phyloP scores from a whole-genome alignment of 2,113 vertebrate species.

The Myotis brandtii region DNA sequence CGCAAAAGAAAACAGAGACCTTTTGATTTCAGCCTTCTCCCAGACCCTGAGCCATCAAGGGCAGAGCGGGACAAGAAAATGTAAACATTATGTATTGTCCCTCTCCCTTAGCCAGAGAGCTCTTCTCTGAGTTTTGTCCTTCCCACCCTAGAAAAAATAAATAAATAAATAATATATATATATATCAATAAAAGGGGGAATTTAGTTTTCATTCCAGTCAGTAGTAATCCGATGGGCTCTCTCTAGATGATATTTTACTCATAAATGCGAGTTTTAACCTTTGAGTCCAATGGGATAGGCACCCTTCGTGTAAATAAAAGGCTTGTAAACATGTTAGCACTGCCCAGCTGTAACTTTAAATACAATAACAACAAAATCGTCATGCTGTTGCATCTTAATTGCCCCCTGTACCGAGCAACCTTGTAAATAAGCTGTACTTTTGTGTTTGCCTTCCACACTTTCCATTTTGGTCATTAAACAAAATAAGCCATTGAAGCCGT shows the following conservation, averaged over 20 bases:
- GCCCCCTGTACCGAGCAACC: constrained; percentile 34
- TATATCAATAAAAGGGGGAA: background rate
- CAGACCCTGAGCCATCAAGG: constrained; percentile 65
- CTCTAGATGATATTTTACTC: constrained; percentile 67
- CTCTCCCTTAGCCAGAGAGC: constrained; percentile 57
- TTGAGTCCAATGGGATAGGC: constrained; percentile 49
- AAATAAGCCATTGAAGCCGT: constrained; percentile 49
- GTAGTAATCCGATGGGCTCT: constrained; percentile 18
- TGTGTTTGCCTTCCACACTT: constrained; percentile 54
- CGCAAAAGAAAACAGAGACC: constrained; percentile 85
- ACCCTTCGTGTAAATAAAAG: background rate
- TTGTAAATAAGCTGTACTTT: constrained; percentile 63
- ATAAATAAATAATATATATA: too few species aligned
- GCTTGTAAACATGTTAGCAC: constrained; percentile 28
- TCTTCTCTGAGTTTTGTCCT: constrained; percentile 58
- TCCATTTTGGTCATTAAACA: constrained; percentile 72
- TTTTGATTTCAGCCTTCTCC: constrained; percentile 84
- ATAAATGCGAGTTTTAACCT: constrained; percentile 48
- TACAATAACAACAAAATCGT: constrained; percentile 57
- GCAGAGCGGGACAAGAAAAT: constrained; percentile 67
- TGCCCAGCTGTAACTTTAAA: constrained; percentile 61
- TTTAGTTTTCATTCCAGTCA: constrained; percentile 55
- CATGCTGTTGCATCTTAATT: background rate
- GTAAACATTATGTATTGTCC: constrained; percentile 73
- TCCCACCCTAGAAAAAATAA: constrained; percentile 15